Evolutionary conservation across 1,140 invertebrate genomes (phyloP).

Genomic region (Uloborus diversus): DNA sequence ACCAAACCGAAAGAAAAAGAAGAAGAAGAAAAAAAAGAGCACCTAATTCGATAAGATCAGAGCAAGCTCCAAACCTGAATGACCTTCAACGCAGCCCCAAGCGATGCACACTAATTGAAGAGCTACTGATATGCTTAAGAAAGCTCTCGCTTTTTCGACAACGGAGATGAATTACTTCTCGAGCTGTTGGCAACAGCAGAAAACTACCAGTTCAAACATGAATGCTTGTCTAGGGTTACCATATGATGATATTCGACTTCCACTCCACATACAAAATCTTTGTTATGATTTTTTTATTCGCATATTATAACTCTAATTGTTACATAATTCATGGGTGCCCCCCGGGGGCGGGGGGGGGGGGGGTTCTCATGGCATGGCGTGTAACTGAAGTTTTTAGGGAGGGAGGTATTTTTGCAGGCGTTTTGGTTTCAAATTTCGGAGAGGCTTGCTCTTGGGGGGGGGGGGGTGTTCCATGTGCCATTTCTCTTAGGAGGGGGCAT

Average conservation of each 20-base stretch:
- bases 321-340: slow-evolving; percentile 8
- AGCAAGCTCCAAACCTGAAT: background rate
- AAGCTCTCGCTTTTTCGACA: slow-evolving; percentile 6
- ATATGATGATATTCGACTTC: too few species aligned
- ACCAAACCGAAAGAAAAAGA: background rate
- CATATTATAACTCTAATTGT: too few species aligned
- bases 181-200: too few species aligned
- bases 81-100: slow-evolving; percentile 1
- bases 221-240: background rate
- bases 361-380: slow-evolving; percentile 16
- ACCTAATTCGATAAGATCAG: slow-evolving; percentile 23
- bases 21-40: slow-evolving; percentile 1
- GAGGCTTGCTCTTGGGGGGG: too few species aligned
- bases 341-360: background rate
- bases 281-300: too few species aligned
- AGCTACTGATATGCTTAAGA: slow-evolving; percentile 26
- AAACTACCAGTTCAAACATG: too few species aligned
- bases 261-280: too few species aligned
- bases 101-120: slow-evolving; percentile 16
- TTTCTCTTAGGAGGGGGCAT: too few species aligned
- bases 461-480: too few species aligned
- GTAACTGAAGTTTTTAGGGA: too few species aligned
- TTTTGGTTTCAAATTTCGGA: too few species aligned
- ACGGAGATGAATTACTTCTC: slow-evolving; percentile 24
- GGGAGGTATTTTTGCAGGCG: too few species aligned